Conservation (phyloP, 2,888 invertebrate species). For the Trissolcus japonicus region DNA sequence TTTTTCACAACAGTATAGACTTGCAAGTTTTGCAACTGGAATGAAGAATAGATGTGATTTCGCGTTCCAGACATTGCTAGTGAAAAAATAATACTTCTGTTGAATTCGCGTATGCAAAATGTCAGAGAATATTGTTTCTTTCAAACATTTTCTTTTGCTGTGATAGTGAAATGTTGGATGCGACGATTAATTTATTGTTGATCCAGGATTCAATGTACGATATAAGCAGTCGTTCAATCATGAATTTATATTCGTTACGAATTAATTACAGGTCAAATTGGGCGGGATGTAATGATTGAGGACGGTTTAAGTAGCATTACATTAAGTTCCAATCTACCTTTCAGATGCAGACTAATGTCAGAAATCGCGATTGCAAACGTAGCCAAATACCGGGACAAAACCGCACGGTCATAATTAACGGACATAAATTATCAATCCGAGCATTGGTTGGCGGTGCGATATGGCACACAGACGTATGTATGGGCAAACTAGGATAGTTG, state of each 20-base stretch:
- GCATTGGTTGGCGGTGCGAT: slow-evolving; percentile 71
- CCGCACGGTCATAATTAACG: slow-evolving; percentile 74
- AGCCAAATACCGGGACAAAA: slow-evolving; percentile 65
- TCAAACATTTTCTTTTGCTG: too few relatives aligned
- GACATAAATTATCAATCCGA: slow-evolving; percentile 76
- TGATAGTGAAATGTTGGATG: too few relatives aligned
- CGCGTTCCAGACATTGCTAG: background rate
- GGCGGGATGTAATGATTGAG: slow-evolving; percentile 33
- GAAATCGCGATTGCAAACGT: slow-evolving; percentile 59
- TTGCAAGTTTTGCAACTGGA: slow-evolving; percentile 12
- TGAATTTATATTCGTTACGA: too few relatives aligned
- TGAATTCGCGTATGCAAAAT: too few relatives aligned
- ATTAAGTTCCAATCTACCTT: slow-evolving; percentile 52
- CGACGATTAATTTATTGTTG: too few relatives aligned
- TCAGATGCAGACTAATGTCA: slow-evolving; percentile 53
- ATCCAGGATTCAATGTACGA: too few relatives aligned
- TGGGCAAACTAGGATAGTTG: slow-evolving; percentile 58
- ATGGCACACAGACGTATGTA: slow-evolving; percentile 63
- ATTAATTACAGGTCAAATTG: background rate
- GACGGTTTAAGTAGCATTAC: slow-evolving; percentile 42
- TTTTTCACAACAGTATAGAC: slow-evolving; percentile 21
- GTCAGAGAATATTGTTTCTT: too few relatives aligned
- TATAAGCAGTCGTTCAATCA: too few relatives aligned
- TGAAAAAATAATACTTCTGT: too few relatives aligned
- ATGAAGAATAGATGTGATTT: slow-evolving; percentile 10